Conservation (phyloP, 2,113 vertebrate genomes). For the Thunnus thynnus region DNA sequence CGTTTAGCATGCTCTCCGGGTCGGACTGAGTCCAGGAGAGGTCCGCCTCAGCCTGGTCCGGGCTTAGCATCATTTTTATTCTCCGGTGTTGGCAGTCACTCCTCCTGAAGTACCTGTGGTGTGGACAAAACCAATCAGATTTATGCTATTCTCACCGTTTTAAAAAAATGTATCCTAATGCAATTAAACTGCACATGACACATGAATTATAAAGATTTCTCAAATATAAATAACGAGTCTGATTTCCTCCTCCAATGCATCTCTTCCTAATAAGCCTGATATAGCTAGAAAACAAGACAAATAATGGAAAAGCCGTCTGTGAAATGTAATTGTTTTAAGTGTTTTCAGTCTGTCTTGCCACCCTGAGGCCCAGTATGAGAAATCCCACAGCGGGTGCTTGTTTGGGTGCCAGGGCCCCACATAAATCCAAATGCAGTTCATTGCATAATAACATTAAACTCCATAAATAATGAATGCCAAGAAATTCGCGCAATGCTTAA, state of each 20-base stretch:
- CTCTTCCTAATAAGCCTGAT: neutral
- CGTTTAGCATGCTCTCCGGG: conserved; percentile 90
- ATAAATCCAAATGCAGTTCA: conserved; percentile 16
- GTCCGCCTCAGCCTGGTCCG: conserved; percentile 94
- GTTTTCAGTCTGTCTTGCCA: conserved; percentile 15
- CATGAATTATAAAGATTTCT: neutral
- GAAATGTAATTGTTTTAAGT: neutral
- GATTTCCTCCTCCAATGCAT: no score
- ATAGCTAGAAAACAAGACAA: neutral
- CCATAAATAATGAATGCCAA: conserved; percentile 67
- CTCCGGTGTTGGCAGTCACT: conserved; percentile 30
- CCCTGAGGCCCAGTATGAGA: conserved; percentile 25
- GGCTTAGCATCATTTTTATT: conserved; percentile 96
- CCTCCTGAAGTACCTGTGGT: conserved; percentile 41
- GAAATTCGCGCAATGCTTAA: conserved; percentile 25
- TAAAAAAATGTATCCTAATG: neutral
- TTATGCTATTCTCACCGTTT: neutral
- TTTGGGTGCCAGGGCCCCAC: conserved; percentile 12
- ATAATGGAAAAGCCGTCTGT: neutral
- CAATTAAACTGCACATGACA: neutral
- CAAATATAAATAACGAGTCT: no score
- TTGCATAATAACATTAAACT: conserved; percentile 72
- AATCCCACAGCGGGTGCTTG: conserved; percentile 8
- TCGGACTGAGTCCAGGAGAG: conserved; percentile 94
- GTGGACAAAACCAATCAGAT: neutral